A percentile compares a stretch with the other conserved stretches of the same genome.
These are phyloP conservation scores for Himalopsyche anomala DNA, from an alignment of 2,888 invertebrate species.

Conservation along the genomic window DNA sequence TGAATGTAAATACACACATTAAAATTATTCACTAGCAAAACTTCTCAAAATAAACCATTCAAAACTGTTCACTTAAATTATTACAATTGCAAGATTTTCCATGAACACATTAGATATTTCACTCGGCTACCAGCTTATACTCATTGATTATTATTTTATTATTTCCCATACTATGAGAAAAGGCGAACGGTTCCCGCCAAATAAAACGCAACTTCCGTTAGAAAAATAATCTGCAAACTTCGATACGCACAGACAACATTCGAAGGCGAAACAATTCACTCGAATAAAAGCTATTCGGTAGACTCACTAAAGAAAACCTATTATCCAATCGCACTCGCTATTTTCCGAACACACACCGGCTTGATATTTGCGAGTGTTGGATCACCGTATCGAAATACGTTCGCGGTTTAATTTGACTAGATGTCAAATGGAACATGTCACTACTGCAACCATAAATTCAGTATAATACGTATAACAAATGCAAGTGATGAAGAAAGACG, in stretches of 20 bases:
- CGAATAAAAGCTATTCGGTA: background rate
- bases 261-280: background rate
- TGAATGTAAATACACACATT: no score
- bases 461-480: no score
- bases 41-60: no score
- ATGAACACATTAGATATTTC: no score
- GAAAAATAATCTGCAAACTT: background rate
- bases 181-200: background rate
- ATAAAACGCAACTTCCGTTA: background rate
- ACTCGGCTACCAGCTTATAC: no score
- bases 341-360: background rate
- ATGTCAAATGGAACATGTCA: no score
- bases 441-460: no score
- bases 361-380: background rate
- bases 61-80: no score
- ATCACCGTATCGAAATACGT: background rate
- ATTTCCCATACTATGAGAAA: background rate
- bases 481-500: no score
- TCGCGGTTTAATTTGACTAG: no score
- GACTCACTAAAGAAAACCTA: background rate
- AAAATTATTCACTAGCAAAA: no score
- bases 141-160: background rate
- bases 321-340: background rate
- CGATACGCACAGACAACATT: background rate
- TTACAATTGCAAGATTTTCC: no score